Percentiles rank a stretch among this genome's conserved stretches.
phyloP scores from a whole-genome alignment of 2,113 vertebrate species.

The Daboia siamensis region DNA sequence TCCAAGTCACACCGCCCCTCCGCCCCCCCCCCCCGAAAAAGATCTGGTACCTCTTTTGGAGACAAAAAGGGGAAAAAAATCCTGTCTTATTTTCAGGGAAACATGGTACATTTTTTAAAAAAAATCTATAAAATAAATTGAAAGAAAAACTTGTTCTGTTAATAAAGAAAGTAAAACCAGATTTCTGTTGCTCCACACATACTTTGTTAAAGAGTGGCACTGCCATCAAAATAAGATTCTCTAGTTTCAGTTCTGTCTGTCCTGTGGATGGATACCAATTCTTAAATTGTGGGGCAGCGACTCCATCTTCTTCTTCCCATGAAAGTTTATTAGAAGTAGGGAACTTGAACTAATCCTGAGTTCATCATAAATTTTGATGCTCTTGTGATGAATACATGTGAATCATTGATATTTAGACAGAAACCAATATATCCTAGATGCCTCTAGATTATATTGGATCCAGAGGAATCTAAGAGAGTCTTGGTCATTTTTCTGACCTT shows the following conservation, averaged over 20 bases:
- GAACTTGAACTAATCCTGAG: background rate
- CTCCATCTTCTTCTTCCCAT: background rate
- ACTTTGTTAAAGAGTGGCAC: background rate
- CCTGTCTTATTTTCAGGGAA: too few relatives aligned
- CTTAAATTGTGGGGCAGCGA: background rate
- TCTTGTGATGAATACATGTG: background rate
- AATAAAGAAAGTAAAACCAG: background rate
- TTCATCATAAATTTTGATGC: background rate
- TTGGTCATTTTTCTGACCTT: background rate
- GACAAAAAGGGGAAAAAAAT: too few relatives aligned
- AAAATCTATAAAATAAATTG: background rate
- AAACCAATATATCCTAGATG: too few relatives aligned
- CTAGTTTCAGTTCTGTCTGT: background rate
- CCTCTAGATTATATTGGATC: background rate
- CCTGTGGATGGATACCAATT: background rate
- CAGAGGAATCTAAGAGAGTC: background rate
- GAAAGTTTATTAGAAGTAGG: background rate
- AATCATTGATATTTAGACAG: too few relatives aligned
- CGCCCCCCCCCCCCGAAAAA: too few relatives aligned
- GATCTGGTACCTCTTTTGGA: too few relatives aligned
- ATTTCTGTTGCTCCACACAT: background rate
- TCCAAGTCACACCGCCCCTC: too few relatives aligned
- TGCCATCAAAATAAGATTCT: background rate
- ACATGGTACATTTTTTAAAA: background rate
- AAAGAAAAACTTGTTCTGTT: background rate